Base-by-base conservation (phyloP, 2,113 vertebrate genomes). In the Erpornis zantholeuca region DNA sequence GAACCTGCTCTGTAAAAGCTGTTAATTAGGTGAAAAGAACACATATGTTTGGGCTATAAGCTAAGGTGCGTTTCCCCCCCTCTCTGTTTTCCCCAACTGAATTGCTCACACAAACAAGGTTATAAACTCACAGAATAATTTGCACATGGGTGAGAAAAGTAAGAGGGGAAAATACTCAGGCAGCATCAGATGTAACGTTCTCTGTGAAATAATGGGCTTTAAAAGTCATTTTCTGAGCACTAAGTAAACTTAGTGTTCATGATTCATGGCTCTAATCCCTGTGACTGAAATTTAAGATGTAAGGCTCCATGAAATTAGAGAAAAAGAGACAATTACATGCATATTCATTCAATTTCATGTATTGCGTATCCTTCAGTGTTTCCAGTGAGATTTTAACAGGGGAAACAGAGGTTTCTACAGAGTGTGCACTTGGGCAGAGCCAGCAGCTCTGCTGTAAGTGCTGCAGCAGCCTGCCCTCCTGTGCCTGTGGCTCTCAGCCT, bases 271-370 rank as follows among this genome's bases (percentile, higher is more conserved):
- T 92, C 85, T 97, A 97, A 97, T 95, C 90, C 90, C 94, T 66
- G 59, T 93, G 93, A 97, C 88, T 78, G 82, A 93, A 94, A 96
- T 94, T 94, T 93, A 93, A 78, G 85, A 95, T 95, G 68, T 90
- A 92, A 96, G 54, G 49, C 88, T 75, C 92, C 94, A 93, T 96
- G 96, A 97, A 96, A 96, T 95, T 94, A 94, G 86, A 84, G 91
- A 81, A 97, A 95, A 96, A 96, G 82, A 64, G 86, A 73, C 82
- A 92, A 96, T 96, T 93, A 93, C 93, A 93, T 95, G 92, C 76
- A 7, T 86, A 90, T 95, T 94, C 93, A 80, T 71, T 81, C 92
- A 2, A 90, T 96, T 93, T 88, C 79, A 53, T 81, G 56, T 94
- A 31, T 12, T 90, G 52, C 7, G 0, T 21, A 35, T 29, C 88